Base-by-base conservation (phyloP, 2,797 vertebrate genomes). In the Diplodus puntazzo region DNA sequence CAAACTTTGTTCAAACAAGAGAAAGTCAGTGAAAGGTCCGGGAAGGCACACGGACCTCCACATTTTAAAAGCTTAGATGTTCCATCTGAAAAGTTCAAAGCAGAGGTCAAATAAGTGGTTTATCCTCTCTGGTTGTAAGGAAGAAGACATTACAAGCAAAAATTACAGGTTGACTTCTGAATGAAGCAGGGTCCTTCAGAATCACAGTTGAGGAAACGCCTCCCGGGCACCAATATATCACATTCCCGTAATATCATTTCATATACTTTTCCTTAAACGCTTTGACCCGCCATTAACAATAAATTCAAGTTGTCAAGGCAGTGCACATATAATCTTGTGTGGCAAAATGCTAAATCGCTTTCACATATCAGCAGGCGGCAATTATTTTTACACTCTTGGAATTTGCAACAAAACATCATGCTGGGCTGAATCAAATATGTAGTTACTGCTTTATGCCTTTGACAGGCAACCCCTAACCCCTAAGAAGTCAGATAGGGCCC, bases 21-120 rank as follows among this genome's bases (percentile, higher is more conserved):
- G 20, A 53, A 66, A 85, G 64, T 77, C 77, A 30, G 46, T 1
- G 1, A 80, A 64, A 82, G 77, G 70, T 75, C 63, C 11, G 0
- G 11, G 76, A 57, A 27, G 7, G 45, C 3, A 21, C 46, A n/a
- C 16, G 34, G 54, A 52, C 72, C 5, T 2, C 11, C 14, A 14
- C 8, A 45, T 75, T 73, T 73, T 72, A 65, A 83, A 85, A 80
- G 65, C 71, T 14, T 53, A 84, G 73, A 80, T 65, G 45, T 77
- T 81, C 39, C 54, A 60, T 60, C 77, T 67, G 30, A 20, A 64
- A 34, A 63, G 77, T 80, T 80, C 75, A 80, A 65, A 80, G 21
- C 0, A 0, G 34, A 65, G 80, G 77, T 77, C 76, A 79, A 48
- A 74, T 48, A 25, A 72, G 52, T 65, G 69, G 25, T 63, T 77